Conservation (phyloP, 2,113 vertebrate genomes). For the Saccopteryx bilineata region DNA sequence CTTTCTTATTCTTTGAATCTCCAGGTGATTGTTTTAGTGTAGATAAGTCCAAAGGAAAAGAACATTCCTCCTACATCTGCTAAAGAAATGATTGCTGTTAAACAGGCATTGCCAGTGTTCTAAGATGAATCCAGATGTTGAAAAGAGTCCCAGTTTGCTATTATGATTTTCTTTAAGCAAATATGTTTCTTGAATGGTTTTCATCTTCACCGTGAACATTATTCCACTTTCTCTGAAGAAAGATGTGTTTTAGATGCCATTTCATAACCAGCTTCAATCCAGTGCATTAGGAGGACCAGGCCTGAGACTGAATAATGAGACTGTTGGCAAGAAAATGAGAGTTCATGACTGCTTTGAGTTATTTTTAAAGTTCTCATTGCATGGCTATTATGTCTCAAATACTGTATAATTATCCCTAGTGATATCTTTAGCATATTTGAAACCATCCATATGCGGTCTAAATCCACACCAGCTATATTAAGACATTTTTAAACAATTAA, state of each 20-base stretch:
- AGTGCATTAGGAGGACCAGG: conserved; percentile 11
- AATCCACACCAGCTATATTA: conserved; percentile 50
- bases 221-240: neutral
- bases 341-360: conserved; percentile 51
- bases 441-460: conserved; percentile 44
- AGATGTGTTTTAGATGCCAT: conserved; percentile 2
- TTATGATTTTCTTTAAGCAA: conserved; percentile 35
- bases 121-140: conserved; percentile 60
- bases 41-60: conserved; percentile 36
- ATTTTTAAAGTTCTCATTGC: conserved; percentile 66
- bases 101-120: neutral
- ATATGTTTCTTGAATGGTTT: conserved; percentile 29
- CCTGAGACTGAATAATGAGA: neutral
- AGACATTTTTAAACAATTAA: conserved; percentile 56
- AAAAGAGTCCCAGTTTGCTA: neutral
- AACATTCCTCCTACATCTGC: conserved; percentile 34
- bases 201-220: conserved; percentile 48
- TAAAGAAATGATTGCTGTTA: conserved; percentile 28
- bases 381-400: conserved; percentile 46
- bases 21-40: conserved; percentile 56
- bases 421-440: conserved; percentile 63
- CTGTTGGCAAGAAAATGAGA: conserved; percentile 62
- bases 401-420: conserved; percentile 60
- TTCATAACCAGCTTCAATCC: neutral
- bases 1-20: conserved; percentile 52